Base-by-base conservation (phyloP, 2,888 invertebrate species). In the Cerceris rybyensis region DNA sequence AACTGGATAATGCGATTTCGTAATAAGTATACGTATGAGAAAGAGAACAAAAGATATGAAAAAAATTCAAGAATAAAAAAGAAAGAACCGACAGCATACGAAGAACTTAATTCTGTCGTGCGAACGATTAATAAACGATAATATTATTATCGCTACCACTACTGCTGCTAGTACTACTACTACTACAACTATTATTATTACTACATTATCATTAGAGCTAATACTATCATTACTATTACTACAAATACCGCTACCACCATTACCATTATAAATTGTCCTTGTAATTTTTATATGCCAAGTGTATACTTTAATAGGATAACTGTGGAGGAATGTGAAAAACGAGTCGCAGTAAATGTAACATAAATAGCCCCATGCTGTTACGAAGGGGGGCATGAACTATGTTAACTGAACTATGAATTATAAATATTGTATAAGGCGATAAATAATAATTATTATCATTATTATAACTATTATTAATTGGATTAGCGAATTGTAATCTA, bases 201-300 rank as follows among this genome's bases (percentile, higher is more conserved):
- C 67, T 70, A 81, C 61, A 67, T 52, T 70, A 77, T 70, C 78
- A 82, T 67, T 84, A 77, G 75, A 77, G 75, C 71, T 83, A 82
- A 64, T 70, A 81, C 71, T 81, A 83, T 76, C 74, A 80, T 80
- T 77, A 81, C 70, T 84, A 82, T 75, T 71, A 80, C 58, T 75
- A 80, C 59, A 59, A 76, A 49, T 81, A 81, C 69, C 74, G 74
- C 80, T 79, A 84, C 66, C 83, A 85, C 79, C 75, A 78, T 78
- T 81, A 83, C 75, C 69, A 83, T 76, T 84, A 87, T 87, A 86
- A 87, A 88, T 89, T 87, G 82, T 87, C 86, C 88, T 85, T 84
- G 88, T 88, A 88, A 88, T 88, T 88, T 88, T 88, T 87, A 88
- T 88, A 88, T 88, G 88, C 88, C 88, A 88, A 88, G 81, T 87